phyloP scores from a whole-genome alignment of 2,797 vertebrate species.

The Falco berigora region DNA sequence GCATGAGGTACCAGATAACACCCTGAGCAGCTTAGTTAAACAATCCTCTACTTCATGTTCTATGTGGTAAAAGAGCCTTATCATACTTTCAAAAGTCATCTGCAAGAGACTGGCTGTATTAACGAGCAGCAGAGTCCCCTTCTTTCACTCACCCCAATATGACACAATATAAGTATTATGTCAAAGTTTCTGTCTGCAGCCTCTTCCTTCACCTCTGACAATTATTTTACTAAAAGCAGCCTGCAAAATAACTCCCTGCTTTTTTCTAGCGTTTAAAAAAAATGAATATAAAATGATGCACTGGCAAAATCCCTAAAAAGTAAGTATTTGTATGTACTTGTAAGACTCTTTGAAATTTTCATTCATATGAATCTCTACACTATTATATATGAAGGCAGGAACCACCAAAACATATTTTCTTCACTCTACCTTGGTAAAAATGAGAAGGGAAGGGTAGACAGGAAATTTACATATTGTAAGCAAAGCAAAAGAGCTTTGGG shows the following conservation, averaged over 20 bases:
- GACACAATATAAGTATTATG: neutral
- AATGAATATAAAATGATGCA: neutral
- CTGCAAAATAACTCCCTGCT: neutral
- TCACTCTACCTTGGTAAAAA: neutral
- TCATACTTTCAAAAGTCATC: neutral
- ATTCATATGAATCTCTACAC: neutral
- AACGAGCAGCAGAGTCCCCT: neutral
- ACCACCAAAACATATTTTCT: neutral
- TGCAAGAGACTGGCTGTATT: neutral
- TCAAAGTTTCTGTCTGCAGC: neutral
- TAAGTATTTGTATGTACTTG: neutral
- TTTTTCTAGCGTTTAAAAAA: neutral
- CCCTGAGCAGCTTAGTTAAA: neutral
- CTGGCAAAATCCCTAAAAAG: neutral
- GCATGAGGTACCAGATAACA: neutral
- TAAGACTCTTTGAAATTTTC: neutral
- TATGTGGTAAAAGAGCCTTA: neutral
- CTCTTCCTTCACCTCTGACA: neutral
- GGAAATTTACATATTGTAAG: neutral
- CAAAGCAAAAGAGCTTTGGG: neutral
- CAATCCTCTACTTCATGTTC: neutral
- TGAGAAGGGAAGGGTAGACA: rapidly evolving
- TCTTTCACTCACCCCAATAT: neutral
- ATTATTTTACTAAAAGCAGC: neutral
- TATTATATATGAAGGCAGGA: neutral